A percentile compares a stretch with the other conserved stretches of the same genome.
Conservation (phyloP, 2,113 vertebrate genomes). For the Paradisaea rubra region DNA sequence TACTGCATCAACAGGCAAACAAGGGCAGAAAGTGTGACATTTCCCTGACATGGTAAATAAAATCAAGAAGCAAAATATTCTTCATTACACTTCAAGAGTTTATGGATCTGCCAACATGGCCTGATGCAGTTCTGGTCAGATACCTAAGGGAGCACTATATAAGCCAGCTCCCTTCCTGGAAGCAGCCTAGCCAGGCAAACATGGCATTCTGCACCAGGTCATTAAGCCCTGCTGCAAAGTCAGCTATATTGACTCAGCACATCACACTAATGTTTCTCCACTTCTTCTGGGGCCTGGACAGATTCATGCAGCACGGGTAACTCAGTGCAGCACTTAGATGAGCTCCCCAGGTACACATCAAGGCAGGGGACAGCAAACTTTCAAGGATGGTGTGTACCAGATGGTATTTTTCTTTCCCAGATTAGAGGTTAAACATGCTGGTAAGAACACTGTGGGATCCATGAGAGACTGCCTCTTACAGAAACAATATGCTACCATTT, state of each 20-base stretch:
- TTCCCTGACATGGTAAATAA: not conserved
- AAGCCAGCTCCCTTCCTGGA: not conserved
- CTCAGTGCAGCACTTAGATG: not conserved
- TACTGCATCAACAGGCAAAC: constrained; percentile 2
- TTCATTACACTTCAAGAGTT: not conserved
- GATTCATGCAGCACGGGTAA: not conserved
- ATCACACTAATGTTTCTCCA: not conserved
- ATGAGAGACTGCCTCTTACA: constrained; percentile 49
- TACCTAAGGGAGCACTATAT: not conserved
- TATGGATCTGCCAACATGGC: not conserved
- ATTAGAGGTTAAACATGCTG: constrained; percentile 61
- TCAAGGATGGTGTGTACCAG: constrained; percentile 39
- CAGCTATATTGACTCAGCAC: not conserved
- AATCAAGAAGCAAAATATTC: not conserved
- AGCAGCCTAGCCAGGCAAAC: not conserved
- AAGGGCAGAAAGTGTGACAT: not conserved
- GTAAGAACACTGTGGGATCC: constrained; percentile 25
- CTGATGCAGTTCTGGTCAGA: not conserved
- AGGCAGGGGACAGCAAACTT: constrained; percentile 27
- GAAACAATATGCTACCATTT: constrained; percentile 63
- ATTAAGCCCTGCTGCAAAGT: not conserved
- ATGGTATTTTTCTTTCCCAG: constrained; percentile 46
- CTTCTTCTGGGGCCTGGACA: not conserved
- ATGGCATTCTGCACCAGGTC: not conserved
- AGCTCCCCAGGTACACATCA: constrained; percentile 16